Conservation (phyloP, 2,113 vertebrate genomes). For the Oceanodroma tethys region DNA sequence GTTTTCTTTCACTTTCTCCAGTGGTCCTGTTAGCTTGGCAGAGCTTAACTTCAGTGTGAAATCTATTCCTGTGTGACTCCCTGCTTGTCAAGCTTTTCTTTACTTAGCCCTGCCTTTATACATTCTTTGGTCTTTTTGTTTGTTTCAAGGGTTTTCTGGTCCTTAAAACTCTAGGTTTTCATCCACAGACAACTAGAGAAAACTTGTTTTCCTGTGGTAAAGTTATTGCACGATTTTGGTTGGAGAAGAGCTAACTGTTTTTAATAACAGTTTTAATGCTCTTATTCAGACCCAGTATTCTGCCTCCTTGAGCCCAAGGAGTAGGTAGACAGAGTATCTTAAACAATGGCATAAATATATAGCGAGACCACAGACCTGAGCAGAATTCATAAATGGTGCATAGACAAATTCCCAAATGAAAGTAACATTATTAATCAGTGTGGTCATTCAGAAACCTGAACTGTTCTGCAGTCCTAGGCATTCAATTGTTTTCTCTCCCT, state of each 20-base stretch:
- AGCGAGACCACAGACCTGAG: not conserved
- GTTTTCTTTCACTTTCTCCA: not conserved
- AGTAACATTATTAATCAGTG: not conserved
- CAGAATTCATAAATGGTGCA: not conserved
- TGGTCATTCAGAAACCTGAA: slow-evolving; percentile 11
- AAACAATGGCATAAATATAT: not conserved
- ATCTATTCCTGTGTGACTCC: not conserved
- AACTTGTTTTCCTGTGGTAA: not conserved
- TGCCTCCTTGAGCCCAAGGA: not conserved
- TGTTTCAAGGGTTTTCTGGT: not conserved
- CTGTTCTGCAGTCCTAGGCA: not conserved
- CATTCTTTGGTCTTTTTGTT: not conserved
- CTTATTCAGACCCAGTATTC: not conserved
- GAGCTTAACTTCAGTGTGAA: not conserved
- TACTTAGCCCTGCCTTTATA: not conserved
- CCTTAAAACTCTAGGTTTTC: not conserved
- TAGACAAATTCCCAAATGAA: not conserved
- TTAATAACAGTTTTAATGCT: not conserved
- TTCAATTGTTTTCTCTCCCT: not conserved
- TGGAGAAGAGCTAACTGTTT: not conserved
- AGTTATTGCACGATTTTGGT: not conserved
- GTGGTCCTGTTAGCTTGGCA: not conserved
- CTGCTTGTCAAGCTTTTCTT: not conserved
- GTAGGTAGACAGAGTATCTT: not conserved
- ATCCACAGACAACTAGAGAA: not conserved